Evolutionary conservation across 2,888 invertebrate species (phyloP), one percentile per base, ranked within the genome.

Genomic region (Pandemis heparana): DNA sequence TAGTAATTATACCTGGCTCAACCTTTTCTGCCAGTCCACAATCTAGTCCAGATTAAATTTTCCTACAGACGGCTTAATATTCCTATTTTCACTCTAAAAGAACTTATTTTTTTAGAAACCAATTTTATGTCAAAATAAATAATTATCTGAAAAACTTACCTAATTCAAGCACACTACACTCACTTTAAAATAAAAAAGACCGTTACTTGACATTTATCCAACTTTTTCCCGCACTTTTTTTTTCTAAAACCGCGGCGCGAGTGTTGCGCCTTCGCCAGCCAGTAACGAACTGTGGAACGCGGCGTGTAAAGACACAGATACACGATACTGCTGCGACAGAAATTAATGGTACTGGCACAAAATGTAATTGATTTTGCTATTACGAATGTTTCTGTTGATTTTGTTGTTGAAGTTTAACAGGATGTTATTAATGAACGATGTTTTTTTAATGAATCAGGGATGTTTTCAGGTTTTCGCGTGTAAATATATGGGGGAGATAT

Each of bases 171-270:
- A 12, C 56, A 23, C 23, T 9, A 53, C 53, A 53, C 53, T 56
- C 53, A 53, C 53, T 18, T 9, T 23, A 56, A 56, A 23, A 16
- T 6, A 51, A 56, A 56, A 56, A 56, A 12, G 9, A 56, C 12
- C 23, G 56, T 23, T 23, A 56, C 56, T 56, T 56, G 56, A 56
- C 56, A 23, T 23, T 8, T 53, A 12, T 10, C 56, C 5, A 8
- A 56, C 18, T 18, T 56, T 53, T 56, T 56, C 56, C 56, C 56
- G 56, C 23, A 12, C 23, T 56, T 56, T 56, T 56, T 53, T 56
- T 23, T 23, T 56, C 16, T 16, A 16, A 23, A 23, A 23, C 56
- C 56, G 56, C 4, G 23, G 56, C 56, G 23, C 2, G 53, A 5
- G 56, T 56, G 56, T 23, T 18, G 56, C 23, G 56, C 56, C 56